These are phyloP conservation scores for Ecdyonurus torrentis DNA, from an alignment of 2,888 invertebrate species.

Conservation along the genomic window DNA sequence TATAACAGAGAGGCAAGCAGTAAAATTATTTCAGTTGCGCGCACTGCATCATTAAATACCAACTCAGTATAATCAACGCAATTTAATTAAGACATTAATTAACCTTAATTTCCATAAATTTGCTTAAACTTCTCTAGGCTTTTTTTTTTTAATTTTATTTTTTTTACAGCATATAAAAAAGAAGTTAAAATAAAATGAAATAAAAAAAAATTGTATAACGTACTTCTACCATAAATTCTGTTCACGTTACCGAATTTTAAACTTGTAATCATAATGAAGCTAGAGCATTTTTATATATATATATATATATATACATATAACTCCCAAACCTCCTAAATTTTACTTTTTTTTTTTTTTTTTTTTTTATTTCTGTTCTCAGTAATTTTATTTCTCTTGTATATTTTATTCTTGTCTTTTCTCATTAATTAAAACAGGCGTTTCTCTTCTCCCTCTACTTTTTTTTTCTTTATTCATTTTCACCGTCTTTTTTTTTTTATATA, in stretches of 20 bases:
- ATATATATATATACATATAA: too few relatives aligned
- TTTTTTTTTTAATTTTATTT: too few relatives aligned
- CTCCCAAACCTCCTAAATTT: background rate
- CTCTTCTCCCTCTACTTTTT: background rate
- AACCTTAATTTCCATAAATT: constrained; percentile 2
- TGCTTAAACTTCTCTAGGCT: background rate
- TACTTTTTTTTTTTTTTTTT: background rate
- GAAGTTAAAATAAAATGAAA: too few relatives aligned
- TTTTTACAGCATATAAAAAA: too few relatives aligned
- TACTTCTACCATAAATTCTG: background rate
- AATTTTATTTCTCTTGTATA: constrained; percentile 4
- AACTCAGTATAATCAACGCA: background rate
- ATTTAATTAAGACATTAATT: constrained; percentile 1
- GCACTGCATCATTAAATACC: background rate
- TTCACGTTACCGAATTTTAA: background rate
- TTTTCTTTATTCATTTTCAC: background rate
- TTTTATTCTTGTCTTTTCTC: constrained; percentile 3
- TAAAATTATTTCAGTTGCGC: too few relatives aligned
- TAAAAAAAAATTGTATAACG: background rate
- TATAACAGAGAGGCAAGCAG: too few relatives aligned
- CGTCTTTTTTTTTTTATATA: background rate
- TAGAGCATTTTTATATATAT: background rate
- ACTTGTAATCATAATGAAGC: constrained; percentile 2
- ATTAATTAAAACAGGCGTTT: constrained; percentile 1
- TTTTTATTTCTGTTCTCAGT: background rate